phyloP scores from a whole-genome alignment of 2,113 vertebrate species.

The Brachionichthys hirsutus region DNA sequence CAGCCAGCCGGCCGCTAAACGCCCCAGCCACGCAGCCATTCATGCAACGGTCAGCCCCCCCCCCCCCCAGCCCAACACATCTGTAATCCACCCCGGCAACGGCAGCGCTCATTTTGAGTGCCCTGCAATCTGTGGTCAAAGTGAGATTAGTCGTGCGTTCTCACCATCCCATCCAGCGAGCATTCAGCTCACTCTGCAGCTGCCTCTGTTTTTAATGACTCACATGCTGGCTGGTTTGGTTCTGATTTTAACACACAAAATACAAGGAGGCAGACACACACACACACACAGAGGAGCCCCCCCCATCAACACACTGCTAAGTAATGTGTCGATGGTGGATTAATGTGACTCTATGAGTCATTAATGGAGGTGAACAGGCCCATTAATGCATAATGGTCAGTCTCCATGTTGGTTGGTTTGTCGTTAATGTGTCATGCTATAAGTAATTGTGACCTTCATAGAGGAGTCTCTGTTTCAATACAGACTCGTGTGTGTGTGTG shows the following conservation, averaged over 20 bases:
- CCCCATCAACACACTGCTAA: slow-evolving; percentile 12
- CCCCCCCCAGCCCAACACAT: slow-evolving; percentile 24
- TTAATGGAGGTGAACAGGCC: slow-evolving; percentile 60
- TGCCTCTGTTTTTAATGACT: slow-evolving; percentile 32
- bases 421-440: slow-evolving; percentile 47
- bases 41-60: slow-evolving; percentile 3
- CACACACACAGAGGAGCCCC: slow-evolving; percentile 18
- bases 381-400: slow-evolving; percentile 44
- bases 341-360: slow-evolving; percentile 47
- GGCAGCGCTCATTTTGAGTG: slow-evolving; percentile 62
- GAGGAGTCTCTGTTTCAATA: slow-evolving; percentile 20
- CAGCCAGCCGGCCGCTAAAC: slow-evolving; percentile 19
- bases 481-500: not conserved
- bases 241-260: not conserved
- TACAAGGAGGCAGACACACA: slow-evolving; percentile 19
- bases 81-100: slow-evolving; percentile 54
- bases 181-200: slow-evolving; percentile 60
- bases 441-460: slow-evolving; percentile 19
- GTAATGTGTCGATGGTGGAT: slow-evolving; percentile 53
- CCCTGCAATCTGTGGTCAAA: slow-evolving; percentile 72
- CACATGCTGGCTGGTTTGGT: slow-evolving; percentile 15
- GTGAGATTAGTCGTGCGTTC: slow-evolving; percentile 63
- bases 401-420: slow-evolving; percentile 46
- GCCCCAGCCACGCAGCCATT: slow-evolving; percentile 27
- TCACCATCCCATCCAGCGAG: slow-evolving; percentile 52